These are phyloP conservation scores for Scortum barcoo DNA, from an alignment of 2,113 vertebrate genomes.

Conservation along the genomic window DNA sequence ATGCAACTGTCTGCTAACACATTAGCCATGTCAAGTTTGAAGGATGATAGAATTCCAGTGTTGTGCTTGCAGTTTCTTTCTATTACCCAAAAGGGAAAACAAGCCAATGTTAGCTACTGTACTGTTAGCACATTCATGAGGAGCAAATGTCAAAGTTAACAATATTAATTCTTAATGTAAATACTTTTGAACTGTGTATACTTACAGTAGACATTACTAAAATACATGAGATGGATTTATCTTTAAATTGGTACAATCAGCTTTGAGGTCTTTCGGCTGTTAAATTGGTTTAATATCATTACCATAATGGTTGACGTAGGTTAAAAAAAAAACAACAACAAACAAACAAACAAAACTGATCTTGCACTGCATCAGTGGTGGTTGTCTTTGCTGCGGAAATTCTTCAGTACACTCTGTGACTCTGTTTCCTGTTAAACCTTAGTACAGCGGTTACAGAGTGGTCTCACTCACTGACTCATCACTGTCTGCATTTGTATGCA, in stretches of 20 bases:
- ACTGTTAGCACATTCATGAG: too few species aligned
- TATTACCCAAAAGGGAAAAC: too few species aligned
- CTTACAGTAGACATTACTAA: neutral
- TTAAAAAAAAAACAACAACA: neutral
- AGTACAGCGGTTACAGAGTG: neutral
- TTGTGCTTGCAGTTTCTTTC: too few species aligned
- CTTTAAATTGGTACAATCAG: neutral
- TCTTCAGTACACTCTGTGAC: constrained; percentile 10
- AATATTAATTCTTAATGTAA: too few species aligned
- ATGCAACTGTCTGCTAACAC: too few species aligned
- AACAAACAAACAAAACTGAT: too few species aligned
- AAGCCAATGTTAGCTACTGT: too few species aligned
- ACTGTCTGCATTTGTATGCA: neutral
- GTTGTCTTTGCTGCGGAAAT: constrained; percentile 7
- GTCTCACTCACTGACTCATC: neutral
- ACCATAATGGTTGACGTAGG: neutral
- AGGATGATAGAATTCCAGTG: too few species aligned
- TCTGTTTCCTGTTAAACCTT: constrained; percentile 32
- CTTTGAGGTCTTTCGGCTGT: neutral
- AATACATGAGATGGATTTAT: neutral
- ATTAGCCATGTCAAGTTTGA: too few species aligned
- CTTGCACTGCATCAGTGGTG: neutral
- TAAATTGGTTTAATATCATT: neutral
- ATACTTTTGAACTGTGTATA: too few species aligned
- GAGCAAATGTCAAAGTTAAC: too few species aligned